Base-by-base conservation (phyloP, 2,113 vertebrate species). In the Chauna torquata region DNA sequence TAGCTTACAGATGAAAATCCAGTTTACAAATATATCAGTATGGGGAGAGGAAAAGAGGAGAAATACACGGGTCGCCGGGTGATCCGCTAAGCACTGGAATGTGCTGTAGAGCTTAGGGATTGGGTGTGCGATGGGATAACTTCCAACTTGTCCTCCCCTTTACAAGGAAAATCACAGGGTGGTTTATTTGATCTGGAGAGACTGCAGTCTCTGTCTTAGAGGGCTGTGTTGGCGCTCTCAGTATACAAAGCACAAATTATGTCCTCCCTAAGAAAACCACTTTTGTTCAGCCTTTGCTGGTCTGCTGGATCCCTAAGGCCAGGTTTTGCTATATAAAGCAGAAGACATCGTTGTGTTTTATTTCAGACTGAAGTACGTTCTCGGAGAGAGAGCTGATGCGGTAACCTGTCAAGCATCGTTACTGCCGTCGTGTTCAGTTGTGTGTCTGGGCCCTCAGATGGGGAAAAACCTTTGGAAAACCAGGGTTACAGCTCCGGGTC, bases 181-280 rank as follows among this genome's bases (percentile, higher is more conserved):
- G 91, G 74, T 92, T 49, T 38, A 32, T 93, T 54, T 83, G 86
- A 71, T 76, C 47, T 72, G 82, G 61, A 85, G 83, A 89, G 91
- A 79, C 81, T 75, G 95, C 49, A 1, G 50, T 52, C 87, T 28
- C 65, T 85, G 91, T 90, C 84, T 85, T 64, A 7, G 74, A 57
- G 38, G 78, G 82, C 88, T 82, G 71, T 13, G 5, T 76, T 59
- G 17, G 86, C 83, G 3, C 88, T 87, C 86, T 6, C 36, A 8
- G 8, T 25, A 71, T 34, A 92, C 94, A 92, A 94, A 96, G 95
- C 91, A 84, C 95, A 82, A 71, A 85, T 94, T 87, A 80, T 85
- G 34, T 65, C 83, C 70, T 94, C 77, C 49, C 78, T n/a, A 71
- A 94, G 84, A 78, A 94, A 94, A 87, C 65, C 82, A 40, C 92